Percentiles rank a stretch among this genome's conserved stretches.
Evolutionary conservation across 2,888 invertebrate species (phyloP).

Genomic region (Drosophila kokeensis): DNA sequence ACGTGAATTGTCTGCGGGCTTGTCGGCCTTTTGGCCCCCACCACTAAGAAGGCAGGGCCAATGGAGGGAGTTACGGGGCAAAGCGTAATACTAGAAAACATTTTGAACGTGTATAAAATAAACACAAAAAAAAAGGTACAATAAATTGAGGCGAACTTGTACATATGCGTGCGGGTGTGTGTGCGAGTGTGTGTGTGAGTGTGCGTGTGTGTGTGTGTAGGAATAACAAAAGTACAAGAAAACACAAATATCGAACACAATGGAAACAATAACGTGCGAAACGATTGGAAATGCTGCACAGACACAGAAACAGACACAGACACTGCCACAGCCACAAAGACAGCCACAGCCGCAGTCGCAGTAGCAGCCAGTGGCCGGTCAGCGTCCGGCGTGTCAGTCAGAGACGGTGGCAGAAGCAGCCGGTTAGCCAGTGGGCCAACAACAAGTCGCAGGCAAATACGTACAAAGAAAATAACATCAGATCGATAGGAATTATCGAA

Average conservation of each 20-base stretch:
- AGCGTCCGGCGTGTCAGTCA: constrained; percentile 70
- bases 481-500: constrained; percentile 82
- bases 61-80: constrained; percentile 3
- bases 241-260: constrained; percentile 81
- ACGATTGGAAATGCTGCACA: constrained; percentile 79
- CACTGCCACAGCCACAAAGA: constrained; percentile 7
- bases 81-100: constrained; percentile 60
- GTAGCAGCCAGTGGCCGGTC: constrained; percentile 52
- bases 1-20: constrained; percentile 48
- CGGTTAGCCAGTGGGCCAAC: constrained; percentile 67
- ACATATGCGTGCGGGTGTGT: constrained; percentile 17
- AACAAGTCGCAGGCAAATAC: constrained; percentile 60
- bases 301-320: constrained; percentile 34
- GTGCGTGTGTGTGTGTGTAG: constrained; percentile 29
- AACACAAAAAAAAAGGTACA: constrained; percentile 71
- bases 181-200: neutral
- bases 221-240: constrained; percentile 75
- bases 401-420: constrained; percentile 63
- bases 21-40: constrained; percentile 47
- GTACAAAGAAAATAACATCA: constrained; percentile 33
- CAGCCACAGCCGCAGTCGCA: constrained; percentile 21
- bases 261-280: constrained; percentile 81
- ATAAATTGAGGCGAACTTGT: constrained; percentile 74
- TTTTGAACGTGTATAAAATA: constrained; percentile 70
- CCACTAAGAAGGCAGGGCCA: neutral